Evolutionary conservation across 1,140 invertebrate genomes (phyloP).

Genomic region (Plectrocnemia conspersa): DNA sequence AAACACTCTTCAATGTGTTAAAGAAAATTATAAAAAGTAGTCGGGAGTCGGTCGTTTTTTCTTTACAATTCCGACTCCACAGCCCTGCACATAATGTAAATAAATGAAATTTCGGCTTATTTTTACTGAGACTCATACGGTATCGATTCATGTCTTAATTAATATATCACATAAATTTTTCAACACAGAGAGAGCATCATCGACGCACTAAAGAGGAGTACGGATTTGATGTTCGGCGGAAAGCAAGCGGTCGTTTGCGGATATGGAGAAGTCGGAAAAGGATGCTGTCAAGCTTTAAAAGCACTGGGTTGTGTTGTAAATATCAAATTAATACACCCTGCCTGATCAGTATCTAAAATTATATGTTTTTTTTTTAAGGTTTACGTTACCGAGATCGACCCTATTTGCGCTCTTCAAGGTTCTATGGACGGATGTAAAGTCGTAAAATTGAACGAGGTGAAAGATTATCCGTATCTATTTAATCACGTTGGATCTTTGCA

Average conservation of each 20-base stretch:
- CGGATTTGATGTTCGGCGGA: conserved; percentile 97
- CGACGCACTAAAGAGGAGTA: conserved; percentile 78
- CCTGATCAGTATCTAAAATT: background rate
- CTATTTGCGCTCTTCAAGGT: conserved; percentile 95
- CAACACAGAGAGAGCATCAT: conserved; percentile 57
- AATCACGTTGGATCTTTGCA: background rate
- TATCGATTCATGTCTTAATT: background rate
- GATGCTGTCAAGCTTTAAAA: conserved; percentile 92
- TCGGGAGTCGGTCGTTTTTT: too few relatives aligned
- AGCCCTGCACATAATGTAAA: too few relatives aligned
- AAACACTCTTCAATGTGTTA: too few relatives aligned
- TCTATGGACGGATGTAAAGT: conserved; percentile 98
- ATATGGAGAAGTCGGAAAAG: conserved; percentile 97
- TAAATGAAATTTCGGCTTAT: too few relatives aligned
- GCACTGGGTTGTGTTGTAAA: conserved; percentile 84
- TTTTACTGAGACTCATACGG: too few relatives aligned
- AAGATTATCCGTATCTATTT: background rate
- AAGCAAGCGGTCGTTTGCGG: conserved; percentile 96
- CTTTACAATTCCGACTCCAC: too few relatives aligned
- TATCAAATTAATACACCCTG: conserved; percentile 36
- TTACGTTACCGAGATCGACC: conserved; percentile 97
- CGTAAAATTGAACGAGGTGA: conserved; percentile 88
- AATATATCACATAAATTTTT: too few relatives aligned
- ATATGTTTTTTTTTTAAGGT: conserved; percentile 42
- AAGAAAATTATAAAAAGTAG: too few relatives aligned